Evolutionary conservation across 2,888 invertebrate species (phyloP).

Genomic region (Allophyes oxyacanthae): DNA sequence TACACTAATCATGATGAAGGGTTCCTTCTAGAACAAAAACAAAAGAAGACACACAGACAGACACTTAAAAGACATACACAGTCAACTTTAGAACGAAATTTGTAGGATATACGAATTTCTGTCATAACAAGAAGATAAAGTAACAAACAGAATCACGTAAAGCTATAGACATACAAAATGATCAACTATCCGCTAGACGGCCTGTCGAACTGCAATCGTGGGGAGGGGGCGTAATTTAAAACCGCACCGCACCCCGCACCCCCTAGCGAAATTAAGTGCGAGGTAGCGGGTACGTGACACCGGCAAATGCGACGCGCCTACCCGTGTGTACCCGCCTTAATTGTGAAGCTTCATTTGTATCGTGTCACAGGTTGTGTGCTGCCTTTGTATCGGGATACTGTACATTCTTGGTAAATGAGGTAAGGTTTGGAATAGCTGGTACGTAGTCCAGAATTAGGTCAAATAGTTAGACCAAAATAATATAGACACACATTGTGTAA

Average conservation of each 20-base stretch:
- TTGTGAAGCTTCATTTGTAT: constrained; percentile 84
- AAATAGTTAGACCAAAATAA: neutral
- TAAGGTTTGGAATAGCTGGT: neutral
- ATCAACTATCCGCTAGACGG: constrained; percentile 56
- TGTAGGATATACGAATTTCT: too few species aligned
- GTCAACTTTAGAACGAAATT: too few species aligned
- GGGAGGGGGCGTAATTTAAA: constrained; percentile 83
- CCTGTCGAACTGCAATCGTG: constrained; percentile 72
- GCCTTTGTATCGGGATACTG: constrained; percentile 33
- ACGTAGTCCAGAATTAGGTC: neutral
- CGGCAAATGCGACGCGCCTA: constrained; percentile 85
- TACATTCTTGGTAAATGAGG: constrained; percentile 30
- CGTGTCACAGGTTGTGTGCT: constrained; percentile 55
- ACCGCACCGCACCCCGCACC: constrained; percentile 75
- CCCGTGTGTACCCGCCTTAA: constrained; percentile 82
- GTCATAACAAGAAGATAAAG: neutral
- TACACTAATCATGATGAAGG: too few species aligned
- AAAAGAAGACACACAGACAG: too few species aligned
- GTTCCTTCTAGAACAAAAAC: too few species aligned
- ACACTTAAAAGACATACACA: too few species aligned
- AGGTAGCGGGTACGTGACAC: constrained; percentile 85
- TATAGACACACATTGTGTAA: too few species aligned
- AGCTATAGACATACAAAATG: constrained; percentile 41
- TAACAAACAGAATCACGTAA: constrained; percentile 8
- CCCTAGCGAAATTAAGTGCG: constrained; percentile 85